Evolutionary conservation across 1,140 invertebrate genomes (phyloP), one percentile per base, ranked within the genome.

Genomic region (Bombyx mandarina): DNA sequence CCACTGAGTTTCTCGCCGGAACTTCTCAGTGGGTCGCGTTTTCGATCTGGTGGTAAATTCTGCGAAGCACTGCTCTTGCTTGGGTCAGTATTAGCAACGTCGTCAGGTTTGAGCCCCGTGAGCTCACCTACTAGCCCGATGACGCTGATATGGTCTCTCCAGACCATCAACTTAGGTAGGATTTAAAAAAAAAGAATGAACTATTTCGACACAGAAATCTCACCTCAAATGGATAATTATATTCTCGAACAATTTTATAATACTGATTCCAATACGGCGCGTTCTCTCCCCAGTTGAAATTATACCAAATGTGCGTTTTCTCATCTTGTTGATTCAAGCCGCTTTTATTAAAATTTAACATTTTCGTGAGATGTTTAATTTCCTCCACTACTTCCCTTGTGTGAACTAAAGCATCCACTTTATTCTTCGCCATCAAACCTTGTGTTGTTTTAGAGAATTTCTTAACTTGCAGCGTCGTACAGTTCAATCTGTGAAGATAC

Each of bases 231-330:
- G 87, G 86, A 76, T 85, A 87, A 8, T 65, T 73, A 58, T 76
- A 85, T 57, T 85, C 81, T 44, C 63, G 73, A 7, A 88, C 71
- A 53, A 80, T 54, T 56, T 76, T 83, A 59, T 88, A 89, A 55
- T 82, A 83, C 54, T 88, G 73, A 57, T 85, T 85, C 84, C 84
- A 87, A 59, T 85, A 85, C 0, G 84, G 84, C 0, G 82, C 78
- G 61, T 86, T 79, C 0, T 82, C 79, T 0, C 82, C 82, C 82
- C 85, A 88, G 57, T 88, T 84, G 6, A 84, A 74, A 59, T 85
- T 84, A 52, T 52, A 68, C 84, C 84, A 87, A 26, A 64, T 61
- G 26, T 60, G 53, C 8, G 52, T 46, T 10, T 56, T 55, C 0
- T 57, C 35, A 4, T 63, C 66, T 6, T 58, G 35, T 45, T 53